Evolutionary conservation across 2,888 invertebrate species (phyloP), one percentile per base, ranked within the genome.

Genomic region (Euclidia mi): DNA sequence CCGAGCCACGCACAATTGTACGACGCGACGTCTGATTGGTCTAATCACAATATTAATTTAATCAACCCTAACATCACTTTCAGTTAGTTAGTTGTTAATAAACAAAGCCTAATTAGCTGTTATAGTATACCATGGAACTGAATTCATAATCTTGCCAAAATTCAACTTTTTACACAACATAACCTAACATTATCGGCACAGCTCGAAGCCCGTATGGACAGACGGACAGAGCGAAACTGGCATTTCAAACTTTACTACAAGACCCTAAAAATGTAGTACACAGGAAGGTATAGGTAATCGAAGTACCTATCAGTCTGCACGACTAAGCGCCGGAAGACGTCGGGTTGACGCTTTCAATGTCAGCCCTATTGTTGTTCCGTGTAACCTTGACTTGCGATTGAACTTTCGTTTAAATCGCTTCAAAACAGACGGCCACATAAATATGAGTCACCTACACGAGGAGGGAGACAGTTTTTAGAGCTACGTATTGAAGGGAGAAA

Each of bases 381-480:
- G 40, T 43, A 56, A 65, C 79, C 79, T 79, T 79, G 79, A 65
- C 62, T 42, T 63, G 55, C 47, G 56, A 51, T 62, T 79, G 64
- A 76, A 79, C 76, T 79, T 73, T 76, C 53, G 64, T 60, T 64
- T 53, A 46, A 62, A 56, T 46, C 29, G 48, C 34, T 52, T 43
- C 15, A 62, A 59, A 59, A 70, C 49, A 50, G 29, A 57, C 51
- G 25, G 11, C 38, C 40, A 29, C 40, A 12, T 47, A 41, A 25
- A 32, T 52, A 56, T 71, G 57, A 71, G 32, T 59, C 56, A 46
- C 40, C 17, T 37, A 38, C 56, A 52, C 56, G 56, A 48, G 50
- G 35, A 18, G 3, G 4, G 11, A 37, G 28, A 47, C 28, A 59
- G 35, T 48, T 40, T n/a, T 46, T 35, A 2, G 1, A 25, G 31